phyloP scores from a whole-genome alignment of 1,140 invertebrate species.

The Leucophenga varia region DNA sequence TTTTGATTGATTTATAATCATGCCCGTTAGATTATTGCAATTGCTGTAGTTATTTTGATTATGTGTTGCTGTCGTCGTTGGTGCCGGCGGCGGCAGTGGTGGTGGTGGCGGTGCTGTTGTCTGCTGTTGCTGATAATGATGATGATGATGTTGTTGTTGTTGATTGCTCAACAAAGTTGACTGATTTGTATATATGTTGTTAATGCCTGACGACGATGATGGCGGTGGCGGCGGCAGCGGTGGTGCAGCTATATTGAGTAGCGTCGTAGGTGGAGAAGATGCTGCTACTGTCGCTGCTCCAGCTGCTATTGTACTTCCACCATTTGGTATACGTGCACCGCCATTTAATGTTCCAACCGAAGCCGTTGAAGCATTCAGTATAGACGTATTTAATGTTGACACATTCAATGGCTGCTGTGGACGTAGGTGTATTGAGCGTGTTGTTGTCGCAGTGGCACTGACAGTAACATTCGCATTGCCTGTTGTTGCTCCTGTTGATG shows the following conservation, averaged over 20 bases:
- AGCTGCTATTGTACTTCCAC: neutral
- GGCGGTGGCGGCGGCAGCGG: constrained; percentile 14
- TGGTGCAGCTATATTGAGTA: constrained; percentile 36
- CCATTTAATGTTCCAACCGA: constrained; percentile 36
- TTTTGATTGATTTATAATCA: constrained; percentile 30
- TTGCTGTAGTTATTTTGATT: constrained; percentile 35
- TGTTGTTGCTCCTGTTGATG: constrained; percentile 18
- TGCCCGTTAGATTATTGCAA: constrained; percentile 32
- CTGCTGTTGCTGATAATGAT: constrained; percentile 6
- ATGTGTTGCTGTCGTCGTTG: constrained; percentile 27
- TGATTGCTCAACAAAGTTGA: too few relatives aligned
- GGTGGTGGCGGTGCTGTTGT: constrained; percentile 13
- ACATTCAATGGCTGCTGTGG: constrained; percentile 66
- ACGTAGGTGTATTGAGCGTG: constrained; percentile 47
- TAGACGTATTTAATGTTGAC: constrained; percentile 61
- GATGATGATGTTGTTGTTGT: too few relatives aligned
- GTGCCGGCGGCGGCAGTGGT: constrained; percentile 34
- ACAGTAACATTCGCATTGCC: constrained; percentile 19
- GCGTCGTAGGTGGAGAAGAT: constrained; percentile 12
- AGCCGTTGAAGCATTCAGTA: neutral
- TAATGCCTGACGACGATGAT: constrained; percentile 17
- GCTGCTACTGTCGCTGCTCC: too few relatives aligned
- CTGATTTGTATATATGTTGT: too few relatives aligned
- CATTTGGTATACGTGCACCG: constrained; percentile 24
- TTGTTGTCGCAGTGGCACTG: constrained; percentile 22